Conservation (phyloP, 2,113 vertebrate genomes). For the Tichodroma muraria region DNA sequence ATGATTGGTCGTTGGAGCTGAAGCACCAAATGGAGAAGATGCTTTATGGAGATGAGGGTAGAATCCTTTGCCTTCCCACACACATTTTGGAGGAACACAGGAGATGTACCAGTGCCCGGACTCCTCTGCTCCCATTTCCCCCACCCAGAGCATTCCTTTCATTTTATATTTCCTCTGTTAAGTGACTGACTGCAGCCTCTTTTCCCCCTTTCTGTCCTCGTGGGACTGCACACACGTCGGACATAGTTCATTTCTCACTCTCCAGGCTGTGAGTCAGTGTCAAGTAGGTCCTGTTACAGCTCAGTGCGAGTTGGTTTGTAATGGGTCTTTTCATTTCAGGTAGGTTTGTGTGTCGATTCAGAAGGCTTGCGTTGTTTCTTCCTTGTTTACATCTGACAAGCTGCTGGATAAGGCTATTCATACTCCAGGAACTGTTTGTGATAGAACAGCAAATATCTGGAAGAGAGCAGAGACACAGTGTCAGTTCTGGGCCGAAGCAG, state of each 20-base stretch:
- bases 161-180: slow-evolving; percentile 51
- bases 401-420: slow-evolving; percentile 77
- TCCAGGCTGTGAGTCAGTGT: slow-evolving; percentile 75
- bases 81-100: slow-evolving; percentile 53
- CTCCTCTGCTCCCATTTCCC: slow-evolving; percentile 47
- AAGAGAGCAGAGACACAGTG: background rate
- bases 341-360: slow-evolving; percentile 79
- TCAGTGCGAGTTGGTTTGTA: slow-evolving; percentile 75
- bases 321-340: slow-evolving; percentile 72
- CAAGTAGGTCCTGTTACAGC: slow-evolving; percentile 86
- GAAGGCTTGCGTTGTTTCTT: slow-evolving; percentile 68
- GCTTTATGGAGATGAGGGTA: slow-evolving; percentile 80
- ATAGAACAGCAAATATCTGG: slow-evolving; percentile 93
- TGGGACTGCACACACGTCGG: slow-evolving; percentile 59
- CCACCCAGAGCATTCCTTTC: slow-evolving; percentile 52
- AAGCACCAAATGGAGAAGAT: slow-evolving; percentile 73
- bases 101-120: slow-evolving; percentile 54
- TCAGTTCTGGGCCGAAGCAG: background rate
- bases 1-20: slow-evolving; percentile 86
- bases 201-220: slow-evolving; percentile 52
- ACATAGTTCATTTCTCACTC: slow-evolving; percentile 73
- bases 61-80: slow-evolving; percentile 67
- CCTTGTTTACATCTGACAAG: slow-evolving; percentile 47
- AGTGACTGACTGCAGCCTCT: slow-evolving; percentile 66
- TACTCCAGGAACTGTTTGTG: slow-evolving; percentile 98